Evolutionary conservation across 2,888 invertebrate species (phyloP).

Genomic region (Mylabris sibirica): DNA sequence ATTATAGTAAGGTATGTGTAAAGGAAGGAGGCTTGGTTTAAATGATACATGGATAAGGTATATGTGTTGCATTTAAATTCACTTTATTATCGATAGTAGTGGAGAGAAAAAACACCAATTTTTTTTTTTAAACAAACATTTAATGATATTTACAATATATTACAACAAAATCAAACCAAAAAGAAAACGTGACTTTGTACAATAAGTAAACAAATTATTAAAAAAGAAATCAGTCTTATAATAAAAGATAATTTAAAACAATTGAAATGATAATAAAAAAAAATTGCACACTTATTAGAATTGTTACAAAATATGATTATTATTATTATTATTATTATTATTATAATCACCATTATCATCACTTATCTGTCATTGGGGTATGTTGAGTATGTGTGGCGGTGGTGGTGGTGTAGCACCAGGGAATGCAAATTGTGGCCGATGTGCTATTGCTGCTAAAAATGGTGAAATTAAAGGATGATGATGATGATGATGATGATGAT

Average conservation of each 20-base stretch:
- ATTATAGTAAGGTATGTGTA: constrained; percentile 31
- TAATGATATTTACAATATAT: constrained; percentile 51
- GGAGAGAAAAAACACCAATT: constrained; percentile 20
- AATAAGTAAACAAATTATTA: constrained; percentile 47
- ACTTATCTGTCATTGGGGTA: constrained; percentile 65
- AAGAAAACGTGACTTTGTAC: constrained; percentile 41
- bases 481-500: constrained; percentile 2
- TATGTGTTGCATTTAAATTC: constrained; percentile 49
- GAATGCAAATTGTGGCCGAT: constrained; percentile 67
- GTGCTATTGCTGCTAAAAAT: constrained; percentile 73
- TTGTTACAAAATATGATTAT: background rate
- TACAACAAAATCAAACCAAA: constrained; percentile 52
- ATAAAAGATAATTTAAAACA: constrained; percentile 27
- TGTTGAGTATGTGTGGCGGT: constrained; percentile 64
- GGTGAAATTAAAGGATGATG: constrained; percentile 62
- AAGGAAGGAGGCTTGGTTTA: constrained; percentile 32
- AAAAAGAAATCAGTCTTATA: constrained; percentile 55
- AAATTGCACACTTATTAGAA: constrained; percentile 22
- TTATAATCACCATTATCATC: constrained; percentile 27
- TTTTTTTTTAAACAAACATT: constrained; percentile 50
- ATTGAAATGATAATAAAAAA: constrained; percentile 6
- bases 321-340: background rate
- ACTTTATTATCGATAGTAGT: constrained; percentile 39
- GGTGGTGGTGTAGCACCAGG: constrained; percentile 63
- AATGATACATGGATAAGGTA: constrained; percentile 38